Evolutionary conservation across 2,797 vertebrate genomes (phyloP).

Genomic region (Synaphobranchus kaupii): DNA sequence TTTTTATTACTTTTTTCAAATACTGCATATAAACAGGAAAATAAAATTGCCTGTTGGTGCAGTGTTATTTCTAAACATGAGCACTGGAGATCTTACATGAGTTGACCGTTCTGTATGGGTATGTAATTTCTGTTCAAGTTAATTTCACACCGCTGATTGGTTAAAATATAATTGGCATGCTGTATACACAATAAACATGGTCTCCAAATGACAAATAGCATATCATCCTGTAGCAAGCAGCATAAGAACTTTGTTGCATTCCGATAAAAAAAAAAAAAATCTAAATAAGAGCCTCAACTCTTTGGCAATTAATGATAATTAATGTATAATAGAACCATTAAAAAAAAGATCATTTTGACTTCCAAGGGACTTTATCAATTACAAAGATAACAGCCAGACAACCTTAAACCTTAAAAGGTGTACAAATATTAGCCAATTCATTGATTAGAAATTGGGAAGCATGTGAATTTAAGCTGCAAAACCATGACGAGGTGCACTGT

Average conservation of each 20-base stretch:
- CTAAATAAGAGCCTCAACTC: too few relatives aligned
- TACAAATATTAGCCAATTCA: conserved; percentile 31
- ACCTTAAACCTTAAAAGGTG: too few relatives aligned
- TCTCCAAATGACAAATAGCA: background rate
- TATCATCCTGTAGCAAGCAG: background rate
- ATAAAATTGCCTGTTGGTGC: too few relatives aligned
- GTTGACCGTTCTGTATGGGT: too few relatives aligned
- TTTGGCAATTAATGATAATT: background rate
- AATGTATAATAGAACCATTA: background rate
- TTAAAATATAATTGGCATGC: too few relatives aligned
- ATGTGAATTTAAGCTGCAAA: background rate
- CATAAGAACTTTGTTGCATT: background rate
- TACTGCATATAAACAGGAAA: too few relatives aligned
- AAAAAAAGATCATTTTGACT: background rate
- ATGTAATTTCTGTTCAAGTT: too few relatives aligned
- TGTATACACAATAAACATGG: too few relatives aligned
- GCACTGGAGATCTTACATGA: too few relatives aligned
- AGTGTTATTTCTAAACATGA: too few relatives aligned
- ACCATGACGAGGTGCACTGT: background rate
- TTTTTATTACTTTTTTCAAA: background rate
- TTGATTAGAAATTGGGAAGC: background rate
- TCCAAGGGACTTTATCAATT: background rate
- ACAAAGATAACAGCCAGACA: background rate
- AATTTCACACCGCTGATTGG: too few relatives aligned
- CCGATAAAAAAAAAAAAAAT: background rate